Conservation (phyloP, 1,140 invertebrate species). For the Pectinophora gossypiella region DNA sequence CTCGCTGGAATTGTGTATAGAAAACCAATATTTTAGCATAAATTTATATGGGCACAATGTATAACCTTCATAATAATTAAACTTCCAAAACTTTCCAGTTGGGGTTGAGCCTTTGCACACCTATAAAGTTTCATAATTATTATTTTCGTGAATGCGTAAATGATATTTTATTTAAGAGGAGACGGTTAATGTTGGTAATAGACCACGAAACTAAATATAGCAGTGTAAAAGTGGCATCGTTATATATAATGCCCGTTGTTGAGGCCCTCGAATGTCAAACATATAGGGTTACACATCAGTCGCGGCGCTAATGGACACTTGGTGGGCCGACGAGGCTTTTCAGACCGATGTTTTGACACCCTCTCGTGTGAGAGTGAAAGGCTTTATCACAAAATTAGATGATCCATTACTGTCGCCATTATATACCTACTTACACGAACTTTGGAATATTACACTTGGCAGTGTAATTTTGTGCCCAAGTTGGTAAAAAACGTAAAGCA, state of each 20-base stretch:
- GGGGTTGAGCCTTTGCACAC: not conserved
- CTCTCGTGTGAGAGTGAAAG: conserved; percentile 33
- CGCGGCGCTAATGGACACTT: conserved; percentile 58
- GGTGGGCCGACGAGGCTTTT: conserved; percentile 40
- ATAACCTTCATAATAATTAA: not conserved
- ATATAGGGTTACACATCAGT: conserved; percentile 57
- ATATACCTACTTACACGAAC: no score
- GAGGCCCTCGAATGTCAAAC: conserved; percentile 46
- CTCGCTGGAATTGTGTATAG: no score
- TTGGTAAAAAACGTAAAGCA: no score
- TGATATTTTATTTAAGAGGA: no score
- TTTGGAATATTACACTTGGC: no score
- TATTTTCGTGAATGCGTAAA: no score
- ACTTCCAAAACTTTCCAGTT: not conserved
- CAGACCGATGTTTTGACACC: conserved; percentile 33
- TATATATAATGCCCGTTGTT: conserved; percentile 45
- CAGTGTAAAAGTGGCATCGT: conserved; percentile 29
- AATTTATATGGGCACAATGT: no score
- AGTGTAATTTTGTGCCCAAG: no score
- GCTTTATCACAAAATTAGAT: conserved; percentile 10
- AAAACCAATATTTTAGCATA: no score
- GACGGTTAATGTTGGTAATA: no score
- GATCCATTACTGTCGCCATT: conserved; percentile 3
- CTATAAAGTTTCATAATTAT: not conserved
- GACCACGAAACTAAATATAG: no score